phyloP scores from a whole-genome alignment of 2,797 vertebrate species.

The Sardinella longiceps region DNA sequence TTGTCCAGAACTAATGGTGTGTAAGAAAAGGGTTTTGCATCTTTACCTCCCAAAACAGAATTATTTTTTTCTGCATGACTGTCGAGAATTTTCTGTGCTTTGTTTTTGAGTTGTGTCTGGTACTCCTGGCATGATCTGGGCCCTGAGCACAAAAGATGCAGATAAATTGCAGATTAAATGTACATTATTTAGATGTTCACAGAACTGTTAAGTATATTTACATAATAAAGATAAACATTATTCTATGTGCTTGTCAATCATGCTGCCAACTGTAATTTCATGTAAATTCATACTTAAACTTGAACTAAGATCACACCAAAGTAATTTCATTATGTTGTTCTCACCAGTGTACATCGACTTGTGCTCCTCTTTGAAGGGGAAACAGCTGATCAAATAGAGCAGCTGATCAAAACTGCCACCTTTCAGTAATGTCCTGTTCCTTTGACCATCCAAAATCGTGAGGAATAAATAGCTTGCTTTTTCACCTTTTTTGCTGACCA shows the following conservation, averaged over 20 bases:
- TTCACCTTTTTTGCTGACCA: constrained; percentile 39
- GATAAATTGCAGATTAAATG: no score
- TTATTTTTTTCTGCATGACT: fast-evolving
- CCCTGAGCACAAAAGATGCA: constrained; percentile 28
- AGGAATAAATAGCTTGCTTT: constrained; percentile 49
- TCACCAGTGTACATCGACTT: neutral
- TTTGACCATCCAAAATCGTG: constrained; percentile 44
- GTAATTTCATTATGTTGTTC: neutral
- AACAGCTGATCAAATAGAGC: constrained; percentile 29
- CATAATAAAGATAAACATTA: no score
- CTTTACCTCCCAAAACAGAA: neutral
- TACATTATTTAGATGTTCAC: no score
- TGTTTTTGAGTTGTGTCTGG: neutral
- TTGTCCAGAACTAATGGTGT: constrained; percentile 35
- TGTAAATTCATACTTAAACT: no score
- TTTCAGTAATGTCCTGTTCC: constrained; percentile 35
- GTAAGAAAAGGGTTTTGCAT: neutral
- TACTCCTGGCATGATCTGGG: constrained; percentile 25
- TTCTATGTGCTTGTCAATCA: no score
- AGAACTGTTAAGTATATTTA: no score
- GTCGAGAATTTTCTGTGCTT: neutral
- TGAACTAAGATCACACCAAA: no score
- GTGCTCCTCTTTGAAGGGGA: constrained; percentile 12
- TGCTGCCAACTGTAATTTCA: no score
- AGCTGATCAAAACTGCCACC: neutral